A percentile compares a stretch with the other conserved stretches of the same genome.
phyloP scores from a whole-genome alignment of 2,888 invertebrate species.

The Thereva nobilitata region DNA sequence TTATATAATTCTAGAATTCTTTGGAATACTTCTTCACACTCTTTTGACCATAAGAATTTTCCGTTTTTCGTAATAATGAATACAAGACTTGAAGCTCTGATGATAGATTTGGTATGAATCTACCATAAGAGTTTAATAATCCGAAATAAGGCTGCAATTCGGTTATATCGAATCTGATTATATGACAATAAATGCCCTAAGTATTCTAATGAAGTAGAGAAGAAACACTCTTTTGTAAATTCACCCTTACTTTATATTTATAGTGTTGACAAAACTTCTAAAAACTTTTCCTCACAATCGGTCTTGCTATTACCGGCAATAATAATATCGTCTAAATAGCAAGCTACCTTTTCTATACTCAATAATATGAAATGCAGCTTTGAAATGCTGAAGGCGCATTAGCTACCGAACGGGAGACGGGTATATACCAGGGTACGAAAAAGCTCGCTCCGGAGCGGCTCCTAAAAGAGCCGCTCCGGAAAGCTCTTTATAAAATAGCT shows the following conservation, averaged over 20 bases:
- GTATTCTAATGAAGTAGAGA: constrained; percentile 27
- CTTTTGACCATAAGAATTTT: constrained; percentile 38
- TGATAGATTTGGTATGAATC: constrained; percentile 39
- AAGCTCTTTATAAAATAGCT: too few species aligned
- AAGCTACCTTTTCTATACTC: too few species aligned
- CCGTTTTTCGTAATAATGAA: constrained; percentile 38
- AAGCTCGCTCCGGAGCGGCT: too few species aligned
- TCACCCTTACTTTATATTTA: background rate
- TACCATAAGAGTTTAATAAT: constrained; percentile 37
- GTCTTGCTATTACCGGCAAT: background rate
- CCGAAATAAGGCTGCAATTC: constrained; percentile 41
- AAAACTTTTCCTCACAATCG: background rate
- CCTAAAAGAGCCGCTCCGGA: too few species aligned
- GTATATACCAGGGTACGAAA: too few species aligned
- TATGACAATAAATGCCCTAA: constrained; percentile 36
- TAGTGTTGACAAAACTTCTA: background rate
- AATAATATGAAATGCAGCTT: too few species aligned
- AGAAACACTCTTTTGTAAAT: background rate
- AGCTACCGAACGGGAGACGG: too few species aligned
- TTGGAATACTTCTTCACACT: constrained; percentile 30
- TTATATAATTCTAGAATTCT: constrained; percentile 37
- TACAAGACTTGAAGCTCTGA: constrained; percentile 40
- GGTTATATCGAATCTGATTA: constrained; percentile 30
- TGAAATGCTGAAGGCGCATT: too few species aligned
- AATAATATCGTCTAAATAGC: too few species aligned